A percentile compares a stretch with the other conserved stretches of the same genome.
phyloP scores from a whole-genome alignment of 2,888 invertebrate species.

The Hemicrepidius hirtus region DNA sequence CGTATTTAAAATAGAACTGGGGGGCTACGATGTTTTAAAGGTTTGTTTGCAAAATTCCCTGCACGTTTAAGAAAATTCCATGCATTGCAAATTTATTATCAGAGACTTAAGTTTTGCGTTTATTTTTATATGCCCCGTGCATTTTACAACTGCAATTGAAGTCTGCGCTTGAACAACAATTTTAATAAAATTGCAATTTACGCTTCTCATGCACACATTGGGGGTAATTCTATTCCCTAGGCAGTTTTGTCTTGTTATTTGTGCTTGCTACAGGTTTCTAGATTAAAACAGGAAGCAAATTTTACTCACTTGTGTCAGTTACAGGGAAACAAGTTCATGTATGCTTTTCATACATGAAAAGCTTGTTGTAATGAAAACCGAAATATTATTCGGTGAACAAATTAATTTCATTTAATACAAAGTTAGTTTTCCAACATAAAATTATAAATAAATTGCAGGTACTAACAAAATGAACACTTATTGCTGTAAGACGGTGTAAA shows the following conservation, averaged over 20 bases:
- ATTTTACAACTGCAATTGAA: constrained; percentile 43
- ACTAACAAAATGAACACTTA: no score
- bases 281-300: constrained; percentile 35
- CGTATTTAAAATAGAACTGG: no score
- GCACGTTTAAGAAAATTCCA: background rate
- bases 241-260: constrained; percentile 12
- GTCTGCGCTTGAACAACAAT: constrained; percentile 33
- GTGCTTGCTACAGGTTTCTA: constrained; percentile 18
- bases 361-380: background rate
- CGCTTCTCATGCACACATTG: constrained; percentile 26
- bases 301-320: constrained; percentile 8
- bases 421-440: no score
- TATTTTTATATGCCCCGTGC: constrained; percentile 19
- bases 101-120: background rate
- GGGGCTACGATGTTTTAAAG: no score
- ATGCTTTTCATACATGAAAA: background rate
- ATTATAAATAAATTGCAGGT: no score
- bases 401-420: no score
- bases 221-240: constrained; percentile 22
- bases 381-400: no score
- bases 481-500: no score
- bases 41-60: no score
- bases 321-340: constrained; percentile 2
- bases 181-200: constrained; percentile 48
- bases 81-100: background rate